Evolutionary conservation across 2,888 invertebrate species (phyloP).

Genomic region (Acrobasis repandana): DNA sequence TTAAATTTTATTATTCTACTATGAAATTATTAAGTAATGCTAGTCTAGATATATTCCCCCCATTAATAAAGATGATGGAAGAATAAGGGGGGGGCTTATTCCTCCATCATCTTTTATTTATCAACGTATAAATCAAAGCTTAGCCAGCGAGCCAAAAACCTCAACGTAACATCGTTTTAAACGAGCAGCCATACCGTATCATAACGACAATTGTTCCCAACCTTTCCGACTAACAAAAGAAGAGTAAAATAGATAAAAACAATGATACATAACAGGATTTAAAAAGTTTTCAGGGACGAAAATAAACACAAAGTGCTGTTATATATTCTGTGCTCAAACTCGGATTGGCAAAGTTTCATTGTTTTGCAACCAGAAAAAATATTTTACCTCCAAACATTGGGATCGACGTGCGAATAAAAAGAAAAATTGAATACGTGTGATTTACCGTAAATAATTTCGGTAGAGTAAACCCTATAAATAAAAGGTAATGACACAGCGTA

Average conservation of each 20-base stretch:
- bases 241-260: constrained; percentile 2
- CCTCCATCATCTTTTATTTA: too few species aligned
- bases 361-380: constrained; percentile 9
- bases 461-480: constrained; percentile 25
- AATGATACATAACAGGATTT: constrained; percentile 1
- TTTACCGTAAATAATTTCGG: constrained; percentile 24
- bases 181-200: background rate
- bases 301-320: constrained; percentile 5
- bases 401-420: constrained; percentile 21
- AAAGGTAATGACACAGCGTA: constrained; percentile 31
- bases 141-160: background rate
- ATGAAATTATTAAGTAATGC: too few species aligned
- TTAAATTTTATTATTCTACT: too few species aligned
- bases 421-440: constrained; percentile 21
- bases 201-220: background rate
- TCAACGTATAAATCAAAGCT: too few species aligned
- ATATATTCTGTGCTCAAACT: constrained; percentile 7
- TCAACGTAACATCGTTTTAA: background rate
- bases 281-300: constrained; percentile 6
- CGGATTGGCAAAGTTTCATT: constrained; percentile 10
- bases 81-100: too few species aligned
- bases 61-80: too few species aligned
- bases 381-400: constrained; percentile 14
- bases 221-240: background rate
- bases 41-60: too few species aligned